A percentile compares a stretch with the other conserved stretches of the same genome.
Conservation (phyloP, 2,113 vertebrate species). For the Rattus rattus region DNA sequence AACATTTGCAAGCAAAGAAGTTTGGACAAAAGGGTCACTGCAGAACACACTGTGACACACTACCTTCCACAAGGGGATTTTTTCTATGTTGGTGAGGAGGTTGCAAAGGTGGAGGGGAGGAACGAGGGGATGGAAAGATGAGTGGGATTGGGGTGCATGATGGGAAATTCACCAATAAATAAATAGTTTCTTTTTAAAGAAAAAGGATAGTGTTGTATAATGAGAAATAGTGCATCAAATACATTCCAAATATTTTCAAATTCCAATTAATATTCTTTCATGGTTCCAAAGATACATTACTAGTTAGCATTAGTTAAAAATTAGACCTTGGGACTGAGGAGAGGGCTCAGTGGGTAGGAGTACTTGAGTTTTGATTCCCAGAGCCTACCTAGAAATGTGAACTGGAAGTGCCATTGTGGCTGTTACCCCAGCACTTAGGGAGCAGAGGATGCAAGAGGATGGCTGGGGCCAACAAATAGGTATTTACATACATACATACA, state of each 20-base stretch:
- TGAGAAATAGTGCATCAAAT: background rate
- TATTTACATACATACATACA: too few relatives aligned
- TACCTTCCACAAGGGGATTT: background rate
- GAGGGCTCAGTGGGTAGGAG: background rate
- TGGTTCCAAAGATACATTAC: background rate
- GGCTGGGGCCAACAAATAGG: background rate
- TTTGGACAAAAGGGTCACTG: background rate
- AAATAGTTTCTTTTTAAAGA: background rate
- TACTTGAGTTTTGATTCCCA: background rate
- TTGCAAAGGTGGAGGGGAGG: background rate
- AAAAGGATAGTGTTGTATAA: conserved; percentile 44
- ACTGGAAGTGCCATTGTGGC: too few relatives aligned
- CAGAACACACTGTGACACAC: background rate
- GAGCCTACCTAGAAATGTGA: background rate
- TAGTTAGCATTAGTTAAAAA: conserved; percentile 17
- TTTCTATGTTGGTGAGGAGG: background rate
- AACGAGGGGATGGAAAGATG: background rate
- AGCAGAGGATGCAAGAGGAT: background rate
- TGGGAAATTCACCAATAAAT: background rate
- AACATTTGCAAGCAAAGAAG: background rate
- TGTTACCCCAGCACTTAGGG: background rate
- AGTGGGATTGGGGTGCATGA: background rate
- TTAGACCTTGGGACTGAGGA: background rate
- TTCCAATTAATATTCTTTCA: background rate
- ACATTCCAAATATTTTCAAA: background rate